Evolutionary conservation across 2,113 vertebrate genomes (phyloP), one percentile per base, ranked within the genome.

Genomic region (Ophiodon elongatus): DNA sequence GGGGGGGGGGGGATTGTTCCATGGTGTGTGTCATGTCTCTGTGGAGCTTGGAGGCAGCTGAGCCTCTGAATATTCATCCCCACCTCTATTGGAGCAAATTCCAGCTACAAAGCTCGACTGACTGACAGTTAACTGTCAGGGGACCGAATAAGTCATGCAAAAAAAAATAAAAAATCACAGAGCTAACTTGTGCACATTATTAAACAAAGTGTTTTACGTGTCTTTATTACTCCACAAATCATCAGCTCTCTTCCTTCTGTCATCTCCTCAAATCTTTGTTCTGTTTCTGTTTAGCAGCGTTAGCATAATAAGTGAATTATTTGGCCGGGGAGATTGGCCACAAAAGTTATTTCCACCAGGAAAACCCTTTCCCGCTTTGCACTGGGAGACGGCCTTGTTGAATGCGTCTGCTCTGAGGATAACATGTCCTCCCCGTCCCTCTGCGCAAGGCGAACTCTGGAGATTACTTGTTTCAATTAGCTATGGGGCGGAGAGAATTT

Each of bases 401-500:
- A 90, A 88, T 5, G 21, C 41, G 82, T 79, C 88, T 77, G 73
- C 80, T 86, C 75, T 4, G 77, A 82, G 86, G 87, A 93, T 88
- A 90, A 91, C 88, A 80, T 60, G 86, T 79, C 84, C 74, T 85
- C 73, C 75, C 29, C 37, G 10, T 79, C 83, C 88, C 78, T 47
- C 60, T 54, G 60, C 59, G 83, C 85, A 82, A 74, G 73, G 66
- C 80, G 45, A 86, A 86, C 92, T 79, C 89, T 4, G 67, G 91
- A 93, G 92, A 94, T 94, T 93, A 93, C 91, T 89, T 85, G 85
- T 95, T 94, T 94, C 93, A 95, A 94, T 94, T 94, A 93, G 91
- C 88, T 77, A 89, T 80, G 86, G 89, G 90, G 90, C 31, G 72
- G 83, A 86, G 85, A 90, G 82, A 89, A 92, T 92, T 89, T 90